Percentiles rank a stretch among this genome's conserved stretches.
These are phyloP conservation scores for Bambusicola thoracicus DNA, from an alignment of 2,113 vertebrate genomes.

Conservation along the genomic window DNA sequence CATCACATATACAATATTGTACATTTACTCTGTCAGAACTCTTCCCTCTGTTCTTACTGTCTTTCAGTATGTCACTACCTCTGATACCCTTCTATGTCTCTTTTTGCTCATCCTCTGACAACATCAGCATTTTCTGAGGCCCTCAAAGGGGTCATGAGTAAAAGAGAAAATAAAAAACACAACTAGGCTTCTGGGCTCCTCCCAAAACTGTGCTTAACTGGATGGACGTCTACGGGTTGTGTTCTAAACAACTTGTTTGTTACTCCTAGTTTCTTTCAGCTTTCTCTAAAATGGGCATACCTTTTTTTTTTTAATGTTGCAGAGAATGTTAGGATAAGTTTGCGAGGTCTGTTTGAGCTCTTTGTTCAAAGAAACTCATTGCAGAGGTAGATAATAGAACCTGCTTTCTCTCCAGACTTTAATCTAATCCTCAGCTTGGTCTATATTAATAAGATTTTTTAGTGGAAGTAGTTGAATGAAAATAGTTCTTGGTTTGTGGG, in stretches of 20 bases:
- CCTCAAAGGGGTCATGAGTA: neutral
- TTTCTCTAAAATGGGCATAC: neutral
- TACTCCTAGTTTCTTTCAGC: neutral
- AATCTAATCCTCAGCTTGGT: neutral
- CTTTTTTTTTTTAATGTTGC: neutral
- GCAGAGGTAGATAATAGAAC: neutral
- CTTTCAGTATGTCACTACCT: neutral
- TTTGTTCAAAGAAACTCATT: neutral
- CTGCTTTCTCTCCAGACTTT: neutral
- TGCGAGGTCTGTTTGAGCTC: neutral
- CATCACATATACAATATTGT: neutral
- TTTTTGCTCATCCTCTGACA: neutral
- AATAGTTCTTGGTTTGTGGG: neutral
- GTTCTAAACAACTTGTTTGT: neutral
- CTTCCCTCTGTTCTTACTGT: neutral
- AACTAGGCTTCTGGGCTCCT: neutral
- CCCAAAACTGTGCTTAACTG: neutral
- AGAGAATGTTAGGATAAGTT: neutral
- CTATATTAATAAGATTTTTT: neutral
- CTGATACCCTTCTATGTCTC: neutral
- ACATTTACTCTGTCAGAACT: neutral
- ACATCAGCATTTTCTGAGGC: neutral
- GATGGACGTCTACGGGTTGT: neutral
- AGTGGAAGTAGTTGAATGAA: neutral
- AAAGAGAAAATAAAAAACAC: neutral